Evolutionary conservation across 1,140 invertebrate genomes (phyloP).

Genomic region (Lasioglossum albipes): DNA sequence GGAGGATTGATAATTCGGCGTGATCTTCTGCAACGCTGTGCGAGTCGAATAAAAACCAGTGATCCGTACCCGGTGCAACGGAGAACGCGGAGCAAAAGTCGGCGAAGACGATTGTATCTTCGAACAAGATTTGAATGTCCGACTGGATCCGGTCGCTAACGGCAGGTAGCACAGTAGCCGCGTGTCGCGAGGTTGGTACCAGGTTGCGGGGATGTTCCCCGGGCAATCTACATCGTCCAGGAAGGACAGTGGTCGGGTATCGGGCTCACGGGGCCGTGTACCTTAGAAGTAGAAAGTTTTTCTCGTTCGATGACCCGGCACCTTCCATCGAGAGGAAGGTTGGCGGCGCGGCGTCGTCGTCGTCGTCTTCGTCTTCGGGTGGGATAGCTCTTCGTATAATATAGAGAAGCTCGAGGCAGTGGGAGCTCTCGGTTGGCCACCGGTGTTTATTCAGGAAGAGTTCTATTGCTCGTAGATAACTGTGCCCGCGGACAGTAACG

Average conservation of each 20-base stretch:
- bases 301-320: constrained; percentile 62
- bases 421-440: background rate
- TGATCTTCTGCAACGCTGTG: too few relatives aligned
- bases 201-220: constrained; percentile 58
- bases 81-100: too few relatives aligned
- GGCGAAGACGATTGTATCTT: too few relatives aligned
- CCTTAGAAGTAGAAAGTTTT: constrained; percentile 64
- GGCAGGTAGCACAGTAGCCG: constrained; percentile 52
- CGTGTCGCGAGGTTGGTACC: constrained; percentile 61
- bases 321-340: constrained; percentile 44
- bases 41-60: too few relatives aligned
- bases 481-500: constrained; percentile 36
- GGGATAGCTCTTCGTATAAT: constrained; percentile 41
- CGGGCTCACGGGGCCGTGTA: constrained; percentile 38
- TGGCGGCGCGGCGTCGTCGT: too few relatives aligned
- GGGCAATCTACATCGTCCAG: constrained; percentile 61
- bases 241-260: constrained; percentile 47
- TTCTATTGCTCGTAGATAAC: constrained; percentile 49
- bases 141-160: constrained; percentile 17
- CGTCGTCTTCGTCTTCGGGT: constrained; percentile 11
- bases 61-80: too few relatives aligned
- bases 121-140: too few relatives aligned
- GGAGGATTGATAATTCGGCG: too few relatives aligned
- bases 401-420: constrained; percentile 43
- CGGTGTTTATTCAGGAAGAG: constrained; percentile 56